Evolutionary conservation across 2,888 invertebrate species (phyloP), one percentile per base, ranked within the genome.

Genomic region (Hypolimnas misippus): DNA sequence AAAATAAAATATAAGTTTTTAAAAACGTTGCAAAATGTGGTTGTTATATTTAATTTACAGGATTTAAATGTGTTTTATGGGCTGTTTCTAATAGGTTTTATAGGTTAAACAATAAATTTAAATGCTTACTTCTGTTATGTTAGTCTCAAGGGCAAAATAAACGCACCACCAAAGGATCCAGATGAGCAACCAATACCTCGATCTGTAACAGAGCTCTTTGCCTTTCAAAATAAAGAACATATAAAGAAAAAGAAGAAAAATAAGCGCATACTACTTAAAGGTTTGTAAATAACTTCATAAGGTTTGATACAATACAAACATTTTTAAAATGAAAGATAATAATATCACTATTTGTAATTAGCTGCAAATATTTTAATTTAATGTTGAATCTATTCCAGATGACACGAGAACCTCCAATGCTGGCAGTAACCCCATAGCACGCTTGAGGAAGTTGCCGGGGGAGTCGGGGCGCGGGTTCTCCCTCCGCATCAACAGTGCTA

Each of bases 131-230:
- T n/a, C n/a, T n/a, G n/a, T n/a, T n/a, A n/a, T n/a, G n/a, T n/a
- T n/a, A 96, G 96, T 73, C 82, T 96, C 72, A 94, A 94, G 78
- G 92, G 93, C 35, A 95, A 96, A 83, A 95, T 96, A 62, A 96
- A 97, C 83, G 94, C 94, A 57, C 96, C 97, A 0, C 97, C 97
- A 0, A 89, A 89, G 42, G 93, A 95, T 72, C 92, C 93, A 1
- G 94, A 96, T 68, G 94, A 95, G 2, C 96, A 97, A 80, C 94
- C 94, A n/a, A 83, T 96, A 29, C 96, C 97, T 0, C 94, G 94
- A 67, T 96, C 95, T 67, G 86, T 97, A n/a, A 87, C 91, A 31
- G 90, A 93, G 52, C 84, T 97, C 52, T 94, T 96, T 63, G 82
- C 79, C 1, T 76, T 84, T 70, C 75, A 83, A 78, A 66, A 89